phyloP scores from a whole-genome alignment of 2,797 vertebrate species.

The Tamandua tetradactyla region DNA sequence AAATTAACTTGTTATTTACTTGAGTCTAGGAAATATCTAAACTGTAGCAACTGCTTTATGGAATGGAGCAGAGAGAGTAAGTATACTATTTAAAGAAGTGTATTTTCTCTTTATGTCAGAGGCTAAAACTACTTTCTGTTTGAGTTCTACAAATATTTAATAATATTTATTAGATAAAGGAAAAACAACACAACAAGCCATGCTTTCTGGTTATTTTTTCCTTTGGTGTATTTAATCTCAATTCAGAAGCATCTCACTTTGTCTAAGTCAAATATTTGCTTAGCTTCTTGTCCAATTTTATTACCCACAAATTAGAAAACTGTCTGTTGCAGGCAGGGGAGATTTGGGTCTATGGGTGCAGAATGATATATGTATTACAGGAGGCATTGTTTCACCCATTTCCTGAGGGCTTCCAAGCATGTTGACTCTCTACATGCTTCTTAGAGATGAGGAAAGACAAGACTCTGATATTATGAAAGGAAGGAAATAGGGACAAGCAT shows the following conservation, averaged over 20 bases:
- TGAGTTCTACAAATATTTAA: conserved; percentile 26
- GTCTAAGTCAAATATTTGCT: conserved; percentile 9
- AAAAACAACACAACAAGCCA: not conserved
- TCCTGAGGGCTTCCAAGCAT: not conserved
- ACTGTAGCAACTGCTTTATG: not conserved
- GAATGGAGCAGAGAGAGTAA: not conserved
- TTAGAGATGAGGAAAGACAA: not conserved
- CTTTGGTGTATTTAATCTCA: conserved; percentile 7
- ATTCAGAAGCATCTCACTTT: conserved; percentile 26
- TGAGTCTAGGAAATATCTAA: conserved; percentile 4
- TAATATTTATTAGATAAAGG: conserved; percentile 23
- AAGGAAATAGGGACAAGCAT: not conserved
- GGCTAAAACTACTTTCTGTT: conserved; percentile 42
- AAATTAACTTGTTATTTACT: conserved; percentile 10
- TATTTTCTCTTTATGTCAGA: conserved; percentile 19
- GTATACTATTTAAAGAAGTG: not conserved
- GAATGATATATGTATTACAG: not conserved
- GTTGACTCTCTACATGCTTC: not conserved
- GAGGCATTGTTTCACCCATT: not conserved
- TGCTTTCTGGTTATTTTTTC: not conserved
- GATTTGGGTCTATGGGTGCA: not conserved
- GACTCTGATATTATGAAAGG: not conserved
- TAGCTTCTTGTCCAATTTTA: not conserved
- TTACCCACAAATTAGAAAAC: not conserved
- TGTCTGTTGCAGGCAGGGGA: not conserved